A percentile compares a stretch with the other conserved stretches of the same genome.
These are phyloP conservation scores for Caretta caretta DNA, from an alignment of 2,113 vertebrate species.

Conservation along the genomic window DNA sequence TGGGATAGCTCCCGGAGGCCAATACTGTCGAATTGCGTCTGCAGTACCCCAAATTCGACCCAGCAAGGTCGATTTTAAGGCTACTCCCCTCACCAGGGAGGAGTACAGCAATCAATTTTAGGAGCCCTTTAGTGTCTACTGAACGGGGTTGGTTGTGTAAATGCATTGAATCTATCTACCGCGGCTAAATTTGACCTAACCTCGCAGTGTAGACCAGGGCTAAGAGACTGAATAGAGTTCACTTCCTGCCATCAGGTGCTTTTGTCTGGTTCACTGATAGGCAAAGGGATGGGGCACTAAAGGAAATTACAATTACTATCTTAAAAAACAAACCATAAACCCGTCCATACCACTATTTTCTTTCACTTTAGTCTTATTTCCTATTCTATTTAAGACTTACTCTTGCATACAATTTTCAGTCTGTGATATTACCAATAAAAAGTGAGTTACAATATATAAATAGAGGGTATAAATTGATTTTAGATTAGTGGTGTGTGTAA, in stretches of 20 bases:
- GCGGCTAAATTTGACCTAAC: too few relatives aligned
- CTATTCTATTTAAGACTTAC: slow-evolving; percentile 36
- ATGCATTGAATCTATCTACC: too few relatives aligned
- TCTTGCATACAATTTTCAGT: slow-evolving; percentile 27
- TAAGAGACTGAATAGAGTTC: background rate
- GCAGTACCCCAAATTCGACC: too few relatives aligned
- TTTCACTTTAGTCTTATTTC: slow-evolving; percentile 51
- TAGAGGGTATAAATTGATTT: slow-evolving; percentile 63
- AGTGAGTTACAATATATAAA: slow-evolving; percentile 18
- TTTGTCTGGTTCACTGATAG: slow-evolving; percentile 18
- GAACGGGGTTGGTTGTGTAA: too few relatives aligned
- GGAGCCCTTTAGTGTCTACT: too few relatives aligned
- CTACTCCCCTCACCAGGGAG: too few relatives aligned
- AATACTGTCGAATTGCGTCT: too few relatives aligned
- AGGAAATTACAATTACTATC: slow-evolving; percentile 54
- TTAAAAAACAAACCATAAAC: slow-evolving; percentile 13
- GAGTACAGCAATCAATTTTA: too few relatives aligned
- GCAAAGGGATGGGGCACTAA: slow-evolving; percentile 21
- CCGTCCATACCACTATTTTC: slow-evolving; percentile 32
- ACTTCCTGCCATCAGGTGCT: background rate
- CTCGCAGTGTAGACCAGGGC: too few relatives aligned
- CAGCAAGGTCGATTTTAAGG: too few relatives aligned
- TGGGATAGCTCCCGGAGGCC: too few relatives aligned
- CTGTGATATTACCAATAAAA: slow-evolving; percentile 60
- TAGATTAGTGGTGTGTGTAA: slow-evolving; percentile 61